Evolutionary conservation across 2,113 vertebrate genomes (phyloP).

Genomic region (Procapra przewalskii): DNA sequence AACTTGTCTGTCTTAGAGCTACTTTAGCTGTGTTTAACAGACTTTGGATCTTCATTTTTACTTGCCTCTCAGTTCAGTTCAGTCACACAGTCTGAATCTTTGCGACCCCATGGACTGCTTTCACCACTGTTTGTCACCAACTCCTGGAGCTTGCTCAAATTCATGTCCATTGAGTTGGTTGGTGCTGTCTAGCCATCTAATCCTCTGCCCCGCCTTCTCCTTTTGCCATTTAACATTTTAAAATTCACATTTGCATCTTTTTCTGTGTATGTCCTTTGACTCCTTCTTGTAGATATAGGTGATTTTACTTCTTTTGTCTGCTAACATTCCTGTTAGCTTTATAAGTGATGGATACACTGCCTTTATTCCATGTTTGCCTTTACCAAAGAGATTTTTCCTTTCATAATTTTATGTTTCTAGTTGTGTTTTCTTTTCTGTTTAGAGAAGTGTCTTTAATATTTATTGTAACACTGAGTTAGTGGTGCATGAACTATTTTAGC

Average conservation of each 20-base stretch:
- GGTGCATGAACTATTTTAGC: not conserved
- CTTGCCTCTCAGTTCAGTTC: not conserved
- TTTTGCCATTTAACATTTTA: not conserved
- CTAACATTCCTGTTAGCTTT: not conserved
- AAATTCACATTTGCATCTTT: not conserved
- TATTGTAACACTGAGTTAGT: not conserved
- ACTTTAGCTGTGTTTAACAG: not conserved
- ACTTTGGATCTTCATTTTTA: not conserved
- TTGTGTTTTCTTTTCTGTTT: not conserved
- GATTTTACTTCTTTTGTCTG: not conserved
- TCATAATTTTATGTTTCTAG: not conserved
- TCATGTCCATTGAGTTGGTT: not conserved
- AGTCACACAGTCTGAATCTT: not conserved
- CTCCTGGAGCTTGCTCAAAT: not conserved
- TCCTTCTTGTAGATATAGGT: not conserved
- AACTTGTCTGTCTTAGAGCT: not conserved
- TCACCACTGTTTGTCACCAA: not conserved
- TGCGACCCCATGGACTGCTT: not conserved
- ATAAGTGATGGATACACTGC: not conserved
- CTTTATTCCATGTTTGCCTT: not conserved
- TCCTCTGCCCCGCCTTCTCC: not conserved
- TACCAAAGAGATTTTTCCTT: not conserved
- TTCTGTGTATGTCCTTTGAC: not conserved
- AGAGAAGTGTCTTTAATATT: not conserved
- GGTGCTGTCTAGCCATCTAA: not conserved